Base-by-base conservation (phyloP, 2,797 vertebrate genomes). In the Peromyscus attwateri region DNA sequence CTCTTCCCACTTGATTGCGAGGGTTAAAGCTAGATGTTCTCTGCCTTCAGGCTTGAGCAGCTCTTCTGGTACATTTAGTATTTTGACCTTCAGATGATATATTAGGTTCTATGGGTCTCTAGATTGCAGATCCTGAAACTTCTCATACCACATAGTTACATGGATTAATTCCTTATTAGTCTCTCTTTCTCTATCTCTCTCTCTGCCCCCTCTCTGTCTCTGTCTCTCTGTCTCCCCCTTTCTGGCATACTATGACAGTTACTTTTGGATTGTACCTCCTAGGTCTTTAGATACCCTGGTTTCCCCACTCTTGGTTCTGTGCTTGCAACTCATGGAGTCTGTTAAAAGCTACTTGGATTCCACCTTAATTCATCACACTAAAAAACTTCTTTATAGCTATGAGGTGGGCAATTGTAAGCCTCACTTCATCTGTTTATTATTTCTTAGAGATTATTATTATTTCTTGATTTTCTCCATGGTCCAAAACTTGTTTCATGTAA, bases 401-500 rank as follows among this genome's bases (percentile, higher is more conserved):
- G 46, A 68, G 10, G 16, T 82, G 55, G 29, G 37, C 11, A 37
- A 23, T 40, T 82, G 16, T 27, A 79, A 21, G 25, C 8, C 7
- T 84, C 46, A 31, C 13, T 12, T 79, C 17, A 68, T 93, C 11
- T 95, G 46, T 68, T 92, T 87, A 52, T 96, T 70, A 88, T 79
- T 31, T n/a, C 31, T 84, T 40, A 79, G 23, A 43, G 5, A 84
- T 89, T 66, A 40, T 6, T 94, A 21, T 71, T 13, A 21, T 87
- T 87, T 92, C 55, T 92, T 16, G 68, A 55, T 40, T 62, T 31
- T 31, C 23, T 87, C 12, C 55, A 37, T 82, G 43, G 13, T 11
- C 60, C 71, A 4, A 64, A 79, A 75, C 75, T 40, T 52, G 2
- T 57, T 92, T 91, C 5, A 60, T 76, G 0, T 57, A 49, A 46